Evolutionary conservation across 2,888 invertebrate genomes (phyloP).

Genomic region (Polymixis flavicincta): DNA sequence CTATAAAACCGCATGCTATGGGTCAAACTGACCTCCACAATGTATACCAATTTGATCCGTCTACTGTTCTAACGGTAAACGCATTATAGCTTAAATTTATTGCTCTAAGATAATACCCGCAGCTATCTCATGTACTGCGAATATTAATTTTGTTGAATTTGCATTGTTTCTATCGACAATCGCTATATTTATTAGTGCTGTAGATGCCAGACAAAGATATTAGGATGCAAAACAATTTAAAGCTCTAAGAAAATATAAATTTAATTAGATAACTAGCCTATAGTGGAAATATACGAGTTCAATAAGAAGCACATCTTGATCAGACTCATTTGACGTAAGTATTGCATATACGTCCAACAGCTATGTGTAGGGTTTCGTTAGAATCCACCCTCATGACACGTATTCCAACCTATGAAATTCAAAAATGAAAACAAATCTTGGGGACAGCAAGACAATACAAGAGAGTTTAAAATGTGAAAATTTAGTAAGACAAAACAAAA

Average conservation of each 20-base stretch:
- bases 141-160: conserved; percentile 56
- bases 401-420: not conserved
- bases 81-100: conserved; percentile 64
- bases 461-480: not conserved
- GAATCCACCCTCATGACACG: not conserved
- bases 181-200: conserved; percentile 8
- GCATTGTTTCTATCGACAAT: conserved; percentile 19
- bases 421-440: conserved; percentile 7
- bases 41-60: conserved; percentile 58
- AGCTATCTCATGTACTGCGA: conserved; percentile 31
- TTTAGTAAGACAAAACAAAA: conserved; percentile 12
- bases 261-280: not conserved
- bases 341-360: not conserved
- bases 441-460: conserved; percentile 2
- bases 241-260: not conserved
- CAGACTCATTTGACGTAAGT: not conserved
- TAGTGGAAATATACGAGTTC: not conserved
- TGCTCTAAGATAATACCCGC: conserved; percentile 58
- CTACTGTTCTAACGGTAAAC: conserved; percentile 64
- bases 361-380: not conserved
- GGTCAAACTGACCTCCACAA: conserved; percentile 58
- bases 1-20: conserved; percentile 49
- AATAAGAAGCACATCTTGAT: not conserved
- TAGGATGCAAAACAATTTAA: not conserved
- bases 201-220: not conserved